A percentile compares a stretch with the other conserved stretches of the same genome.
Conservation (phyloP, 2,888 invertebrate genomes). For the Drosophila nr. fundita region DNA sequence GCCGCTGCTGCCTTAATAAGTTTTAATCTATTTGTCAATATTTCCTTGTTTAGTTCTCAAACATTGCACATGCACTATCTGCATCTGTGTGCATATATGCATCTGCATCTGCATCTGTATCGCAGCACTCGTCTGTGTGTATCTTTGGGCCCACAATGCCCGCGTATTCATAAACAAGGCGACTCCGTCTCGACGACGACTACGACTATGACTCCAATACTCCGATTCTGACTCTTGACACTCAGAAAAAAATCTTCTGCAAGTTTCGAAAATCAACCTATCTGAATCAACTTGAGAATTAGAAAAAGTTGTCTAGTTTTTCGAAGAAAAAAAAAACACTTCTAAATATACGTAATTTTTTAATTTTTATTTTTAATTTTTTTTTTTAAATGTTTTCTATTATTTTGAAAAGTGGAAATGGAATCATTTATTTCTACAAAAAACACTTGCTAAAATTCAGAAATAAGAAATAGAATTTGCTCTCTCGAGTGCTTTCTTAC, state of each 20-base stretch:
- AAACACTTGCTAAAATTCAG: too few species aligned
- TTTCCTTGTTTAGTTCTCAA: constrained; percentile 77
- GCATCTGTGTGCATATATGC: constrained; percentile 28
- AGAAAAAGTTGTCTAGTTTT: neutral
- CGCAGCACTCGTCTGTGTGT: constrained; percentile 25
- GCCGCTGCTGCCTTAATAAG: constrained; percentile 69
- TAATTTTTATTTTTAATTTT: neutral
- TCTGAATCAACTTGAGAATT: neutral
- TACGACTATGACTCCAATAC: constrained; percentile 2
- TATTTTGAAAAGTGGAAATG: neutral
- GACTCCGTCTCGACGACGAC: constrained; percentile 19
- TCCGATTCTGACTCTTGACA: constrained; percentile 27
- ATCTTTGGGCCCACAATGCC: constrained; percentile 68
- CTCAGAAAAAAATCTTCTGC: neutral
- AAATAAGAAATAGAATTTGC: neutral
- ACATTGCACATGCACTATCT: constrained; percentile 57
- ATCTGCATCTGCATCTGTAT: constrained; percentile 30
- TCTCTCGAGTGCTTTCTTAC: neutral
- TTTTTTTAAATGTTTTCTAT: neutral
- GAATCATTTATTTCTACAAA: neutral
- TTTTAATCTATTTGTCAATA: constrained; percentile 81
- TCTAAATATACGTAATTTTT: neutral
- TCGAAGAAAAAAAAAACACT: neutral
- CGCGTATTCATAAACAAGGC: constrained; percentile 78
- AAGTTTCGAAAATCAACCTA: neutral